Conservation (phyloP, 2,113 vertebrate genomes). For the Murina feae region DNA sequence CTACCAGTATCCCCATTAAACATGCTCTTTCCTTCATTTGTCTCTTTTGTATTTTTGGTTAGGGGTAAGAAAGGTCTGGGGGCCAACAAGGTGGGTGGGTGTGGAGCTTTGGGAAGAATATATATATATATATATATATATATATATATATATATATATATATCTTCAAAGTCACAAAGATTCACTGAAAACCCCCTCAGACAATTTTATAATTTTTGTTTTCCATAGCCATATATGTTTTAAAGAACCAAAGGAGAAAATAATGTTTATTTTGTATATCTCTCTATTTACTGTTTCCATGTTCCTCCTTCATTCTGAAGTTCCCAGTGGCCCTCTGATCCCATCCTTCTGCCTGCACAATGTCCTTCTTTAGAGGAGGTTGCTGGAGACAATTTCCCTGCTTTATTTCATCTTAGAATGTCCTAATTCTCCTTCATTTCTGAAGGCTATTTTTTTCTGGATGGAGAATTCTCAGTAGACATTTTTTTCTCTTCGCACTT, state of each 20-base stretch:
- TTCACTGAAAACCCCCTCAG: background rate
- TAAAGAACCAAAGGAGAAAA: background rate
- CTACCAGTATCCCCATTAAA: constrained; percentile 65
- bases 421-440: background rate
- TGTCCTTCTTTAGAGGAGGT: background rate
- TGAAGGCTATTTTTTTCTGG: background rate
- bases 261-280: background rate
- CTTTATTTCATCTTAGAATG: background rate
- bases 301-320: background rate
- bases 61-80: background rate
- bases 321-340: background rate
- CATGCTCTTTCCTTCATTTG: constrained; percentile 40
- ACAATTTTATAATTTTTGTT: background rate
- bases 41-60: background rate
- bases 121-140: too few relatives aligned
- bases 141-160: too few relatives aligned
- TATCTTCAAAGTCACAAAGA: background rate
- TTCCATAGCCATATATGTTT: background rate
- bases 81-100: background rate
- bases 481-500: background rate
- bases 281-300: background rate
- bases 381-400: background rate
- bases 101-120: too few relatives aligned
- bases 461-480: background rate
- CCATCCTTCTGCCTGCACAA: background rate